phyloP scores from a whole-genome alignment of 2,888 invertebrate species.

The Amphimallon solstitiale region DNA sequence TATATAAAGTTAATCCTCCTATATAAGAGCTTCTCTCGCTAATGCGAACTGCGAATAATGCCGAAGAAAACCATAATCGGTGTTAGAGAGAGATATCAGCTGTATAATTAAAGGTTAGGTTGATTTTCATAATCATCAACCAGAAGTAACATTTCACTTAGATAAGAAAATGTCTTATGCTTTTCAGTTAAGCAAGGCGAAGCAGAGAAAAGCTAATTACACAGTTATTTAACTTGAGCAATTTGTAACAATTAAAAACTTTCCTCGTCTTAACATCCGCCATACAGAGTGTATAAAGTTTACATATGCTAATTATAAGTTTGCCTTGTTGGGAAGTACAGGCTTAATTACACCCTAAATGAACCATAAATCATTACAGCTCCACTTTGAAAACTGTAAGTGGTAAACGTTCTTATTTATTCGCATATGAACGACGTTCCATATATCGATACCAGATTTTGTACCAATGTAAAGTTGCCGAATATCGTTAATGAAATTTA shows the following conservation, averaged over 20 bases:
- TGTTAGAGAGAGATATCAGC: slow-evolving; percentile 32
- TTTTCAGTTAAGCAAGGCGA: slow-evolving; percentile 41
- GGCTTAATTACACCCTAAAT: slow-evolving; percentile 60
- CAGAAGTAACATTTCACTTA: slow-evolving; percentile 39
- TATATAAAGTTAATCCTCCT: slow-evolving; percentile 15
- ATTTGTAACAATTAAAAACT: slow-evolving; percentile 55
- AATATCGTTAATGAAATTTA: slow-evolving; percentile 8
- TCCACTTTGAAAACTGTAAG: slow-evolving; percentile 36
- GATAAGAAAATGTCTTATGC: slow-evolving; percentile 44
- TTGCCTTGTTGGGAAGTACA: slow-evolving; percentile 59
- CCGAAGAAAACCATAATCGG: slow-evolving; percentile 32
- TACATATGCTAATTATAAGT: slow-evolving; percentile 64
- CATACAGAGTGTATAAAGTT: slow-evolving; percentile 60
- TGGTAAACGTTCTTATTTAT: slow-evolving; percentile 29
- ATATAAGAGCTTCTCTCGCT: neutral
- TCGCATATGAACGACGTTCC: slow-evolving; percentile 16
- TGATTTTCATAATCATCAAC: slow-evolving; percentile 38
- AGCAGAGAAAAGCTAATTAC: slow-evolving; percentile 50
- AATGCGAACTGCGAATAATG: slow-evolving; percentile 22
- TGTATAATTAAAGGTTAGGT: slow-evolving; percentile 38
- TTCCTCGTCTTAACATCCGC: slow-evolving; percentile 53
- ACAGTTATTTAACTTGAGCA: slow-evolving; percentile 54
- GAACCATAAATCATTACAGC: slow-evolving; percentile 37
- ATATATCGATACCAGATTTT: slow-evolving; percentile 18
- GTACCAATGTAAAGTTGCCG: neutral